These are phyloP conservation scores for Thalassophryne amazonica DNA, from an alignment of 2,797 vertebrate species.

Conservation along the genomic window DNA sequence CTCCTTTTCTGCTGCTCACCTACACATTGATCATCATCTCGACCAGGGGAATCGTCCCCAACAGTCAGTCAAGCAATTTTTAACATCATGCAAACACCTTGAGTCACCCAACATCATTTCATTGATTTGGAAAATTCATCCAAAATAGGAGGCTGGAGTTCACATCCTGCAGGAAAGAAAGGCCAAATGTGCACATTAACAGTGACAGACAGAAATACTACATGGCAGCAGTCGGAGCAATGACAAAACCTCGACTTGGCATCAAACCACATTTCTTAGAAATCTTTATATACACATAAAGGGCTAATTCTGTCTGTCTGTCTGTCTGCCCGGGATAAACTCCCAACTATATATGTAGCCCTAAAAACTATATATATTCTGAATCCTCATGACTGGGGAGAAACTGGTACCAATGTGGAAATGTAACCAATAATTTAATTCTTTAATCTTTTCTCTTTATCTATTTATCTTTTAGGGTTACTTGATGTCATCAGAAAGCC, in stretches of 20 bases:
- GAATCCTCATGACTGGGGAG: too few species aligned
- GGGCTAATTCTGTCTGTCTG: too few species aligned
- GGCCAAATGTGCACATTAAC: background rate
- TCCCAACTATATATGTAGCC: too few species aligned
- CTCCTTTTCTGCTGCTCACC: constrained; percentile 17
- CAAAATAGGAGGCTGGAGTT: background rate
- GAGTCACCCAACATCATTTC: background rate
- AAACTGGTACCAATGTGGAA: too few species aligned
- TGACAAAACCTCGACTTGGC: constrained; percentile 24
- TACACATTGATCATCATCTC: constrained; percentile 50
- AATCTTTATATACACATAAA: constrained; percentile 17
- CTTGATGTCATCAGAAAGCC: too few species aligned
- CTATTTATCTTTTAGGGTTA: too few species aligned
- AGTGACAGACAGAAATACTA: constrained; percentile 1
- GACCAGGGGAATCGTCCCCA: constrained; percentile 10
- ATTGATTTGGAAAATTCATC: constrained; percentile 5
- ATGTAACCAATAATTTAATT: too few species aligned
- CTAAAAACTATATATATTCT: too few species aligned
- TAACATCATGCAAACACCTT: constrained; percentile 8
- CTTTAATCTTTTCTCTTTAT: too few species aligned
- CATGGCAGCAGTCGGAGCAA: constrained; percentile 16
- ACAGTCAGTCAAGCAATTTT: constrained; percentile 5
- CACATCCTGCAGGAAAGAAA: background rate
- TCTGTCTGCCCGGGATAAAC: too few species aligned
- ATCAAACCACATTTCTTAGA: background rate